Evolutionary conservation across 2,888 invertebrate genomes (phyloP).

Genomic region (Cacoxenus indagator): DNA sequence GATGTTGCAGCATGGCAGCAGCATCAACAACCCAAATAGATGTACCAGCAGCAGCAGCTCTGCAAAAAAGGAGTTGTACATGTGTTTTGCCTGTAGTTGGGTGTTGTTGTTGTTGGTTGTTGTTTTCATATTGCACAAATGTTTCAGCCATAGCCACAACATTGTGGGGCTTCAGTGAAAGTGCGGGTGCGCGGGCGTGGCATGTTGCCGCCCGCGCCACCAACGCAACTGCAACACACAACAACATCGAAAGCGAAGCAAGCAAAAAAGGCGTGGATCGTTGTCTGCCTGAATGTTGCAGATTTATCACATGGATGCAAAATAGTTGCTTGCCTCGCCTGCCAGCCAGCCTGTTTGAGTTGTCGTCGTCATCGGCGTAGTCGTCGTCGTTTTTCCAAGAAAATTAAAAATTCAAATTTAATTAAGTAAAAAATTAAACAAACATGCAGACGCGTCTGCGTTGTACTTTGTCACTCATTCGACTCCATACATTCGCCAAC

Average conservation of each 20-base stretch:
- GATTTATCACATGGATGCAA: slow-evolving; percentile 16
- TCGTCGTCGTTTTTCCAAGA: neutral
- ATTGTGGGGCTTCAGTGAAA: neutral
- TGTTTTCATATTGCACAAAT: neutral
- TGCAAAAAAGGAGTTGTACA: slow-evolving; percentile 35
- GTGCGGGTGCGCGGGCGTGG: neutral
- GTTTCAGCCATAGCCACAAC: neutral
- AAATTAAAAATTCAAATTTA: slow-evolving; percentile 63
- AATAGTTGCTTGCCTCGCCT: slow-evolving; percentile 12
- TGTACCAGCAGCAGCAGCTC: slow-evolving; percentile 34
- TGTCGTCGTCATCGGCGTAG: neutral
- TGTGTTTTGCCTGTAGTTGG: slow-evolving; percentile 46
- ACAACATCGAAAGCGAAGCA: neutral
- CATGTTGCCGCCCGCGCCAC: slow-evolving; percentile 10
- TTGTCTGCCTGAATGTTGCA: slow-evolving; percentile 4
- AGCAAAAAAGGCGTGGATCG: neutral
- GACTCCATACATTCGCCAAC: no score
- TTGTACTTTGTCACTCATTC: slow-evolving; percentile 54
- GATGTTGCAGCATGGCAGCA: slow-evolving; percentile 16
- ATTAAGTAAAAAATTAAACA: slow-evolving; percentile 62
- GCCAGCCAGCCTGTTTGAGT: neutral
- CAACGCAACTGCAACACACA: slow-evolving; percentile 14
- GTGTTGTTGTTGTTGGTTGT: slow-evolving; percentile 32
- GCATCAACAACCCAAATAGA: neutral
- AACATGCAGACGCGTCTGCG: slow-evolving; percentile 57